Evolutionary conservation across 2,113 vertebrate species (phyloP).

Genomic region (Python bivittatus): DNA sequence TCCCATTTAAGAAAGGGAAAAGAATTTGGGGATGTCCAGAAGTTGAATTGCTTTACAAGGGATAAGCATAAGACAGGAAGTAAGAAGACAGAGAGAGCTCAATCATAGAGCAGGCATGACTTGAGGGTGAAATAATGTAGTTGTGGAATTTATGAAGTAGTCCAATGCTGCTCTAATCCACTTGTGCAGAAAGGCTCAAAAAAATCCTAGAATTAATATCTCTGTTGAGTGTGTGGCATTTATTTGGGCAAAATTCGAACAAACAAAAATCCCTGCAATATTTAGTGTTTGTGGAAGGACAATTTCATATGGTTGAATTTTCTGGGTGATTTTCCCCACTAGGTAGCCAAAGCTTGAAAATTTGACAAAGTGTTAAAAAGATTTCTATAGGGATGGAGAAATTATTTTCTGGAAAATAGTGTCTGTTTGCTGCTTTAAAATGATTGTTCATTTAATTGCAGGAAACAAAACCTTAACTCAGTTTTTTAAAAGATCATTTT

Average conservation of each 20-base stretch:
- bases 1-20: not conserved
- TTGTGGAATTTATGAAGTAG: not conserved
- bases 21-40: not conserved
- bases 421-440: not conserved
- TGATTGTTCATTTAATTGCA: not conserved
- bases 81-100: not conserved
- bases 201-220: not conserved
- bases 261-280: not conserved
- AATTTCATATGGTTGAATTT: not conserved
- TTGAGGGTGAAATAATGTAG: not conserved
- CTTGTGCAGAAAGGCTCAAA: not conserved
- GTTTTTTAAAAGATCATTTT: not conserved
- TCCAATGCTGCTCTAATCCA: not conserved
- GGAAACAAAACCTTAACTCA: not conserved
- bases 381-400: not conserved
- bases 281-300: not conserved
- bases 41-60: not conserved
- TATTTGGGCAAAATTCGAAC: not conserved
- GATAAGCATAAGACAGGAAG: not conserved
- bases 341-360: not conserved
- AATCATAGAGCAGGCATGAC: not conserved
- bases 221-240: not conserved
- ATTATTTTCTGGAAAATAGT: not conserved
- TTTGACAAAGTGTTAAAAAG: not conserved
- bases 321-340: not conserved